Percentiles rank a stretch among this genome's conserved stretches.
Conservation (phyloP, 2,113 vertebrate species). For the Aegotheles bennettii region DNA sequence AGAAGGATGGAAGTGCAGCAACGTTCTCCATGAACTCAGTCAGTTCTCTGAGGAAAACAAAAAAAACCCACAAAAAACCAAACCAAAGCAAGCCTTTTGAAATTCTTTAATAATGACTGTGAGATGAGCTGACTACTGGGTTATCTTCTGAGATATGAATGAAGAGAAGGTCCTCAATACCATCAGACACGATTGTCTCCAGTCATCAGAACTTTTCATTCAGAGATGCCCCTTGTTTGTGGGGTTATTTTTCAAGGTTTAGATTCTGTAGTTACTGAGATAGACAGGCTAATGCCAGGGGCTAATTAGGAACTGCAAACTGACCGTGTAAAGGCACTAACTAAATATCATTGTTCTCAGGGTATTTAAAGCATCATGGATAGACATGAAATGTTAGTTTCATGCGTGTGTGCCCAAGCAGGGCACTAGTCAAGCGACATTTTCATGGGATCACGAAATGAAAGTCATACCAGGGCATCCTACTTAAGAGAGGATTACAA, state of each 20-base stretch:
- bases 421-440: not conserved
- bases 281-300: not conserved
- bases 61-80: not conserved
- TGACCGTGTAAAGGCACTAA: not conserved
- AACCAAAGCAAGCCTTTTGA: not conserved
- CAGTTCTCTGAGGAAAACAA: not conserved
- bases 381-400: not conserved
- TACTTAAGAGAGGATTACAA: not conserved
- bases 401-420: not conserved
- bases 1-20: not conserved
- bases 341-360: not conserved
- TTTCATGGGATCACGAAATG: not conserved
- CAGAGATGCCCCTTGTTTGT: not conserved
- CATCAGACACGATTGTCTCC: not conserved
- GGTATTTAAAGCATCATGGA: not conserved
- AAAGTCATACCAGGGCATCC: not conserved
- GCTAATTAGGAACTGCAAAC: not conserved
- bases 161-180: not conserved
- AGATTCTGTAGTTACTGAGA: not conserved
- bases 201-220: not conserved
- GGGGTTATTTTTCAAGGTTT: not conserved
- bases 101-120: not conserved
- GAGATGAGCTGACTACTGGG: not conserved
- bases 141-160: not conserved
- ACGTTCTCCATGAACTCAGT: not conserved